Base-by-base conservation (phyloP, 2,113 vertebrate species). In the Pollachius pollachius region DNA sequence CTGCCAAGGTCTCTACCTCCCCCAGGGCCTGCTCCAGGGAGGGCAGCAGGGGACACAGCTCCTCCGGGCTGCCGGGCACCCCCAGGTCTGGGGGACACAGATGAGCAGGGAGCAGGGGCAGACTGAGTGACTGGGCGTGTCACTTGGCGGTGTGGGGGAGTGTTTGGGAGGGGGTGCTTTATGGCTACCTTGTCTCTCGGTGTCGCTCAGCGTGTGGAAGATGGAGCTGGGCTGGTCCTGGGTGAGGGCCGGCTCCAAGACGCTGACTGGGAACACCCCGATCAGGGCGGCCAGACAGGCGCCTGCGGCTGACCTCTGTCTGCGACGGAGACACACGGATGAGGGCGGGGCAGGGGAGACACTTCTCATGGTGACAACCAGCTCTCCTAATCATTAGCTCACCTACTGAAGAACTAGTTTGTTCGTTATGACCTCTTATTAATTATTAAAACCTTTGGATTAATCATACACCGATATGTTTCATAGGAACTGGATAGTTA, bases 231-330 rank as follows among this genome's bases (percentile, higher is more conserved):
- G 78, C 71, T 96, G 95, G 78, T 93, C 91, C 65, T 91, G 93
- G 81, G 97, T 92, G 27, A 95, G 87, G 58, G 89, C 83, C 11
- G 95, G 94, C 89, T 98, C 97, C 87, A 99, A 89, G 90, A 97
- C 97, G n/a, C 95, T 94, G 15, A 97, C 94, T 1, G 97, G 97
- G 69, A 99, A 95, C 64, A 94, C 94, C 37, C 92, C 91, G 15
- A 95, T 91, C 76, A 98, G 92, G 57, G 96, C 95, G 23, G 96
- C 94, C 30, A 98, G 85, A 80, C 97, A 99, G 74, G 95, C 92
- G 23, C 96, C 97, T 12, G 95, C 79, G 3, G 94, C 92, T 62
- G 93, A 89, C 34, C 95, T 86, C 73, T 96, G 94, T 77, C 97
- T 99, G 76, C 54, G 19, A 76, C 79, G 68, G 58, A 84, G 67